Evolutionary conservation across 2,797 vertebrate species (phyloP).

Genomic region (Alauda arvensis): DNA sequence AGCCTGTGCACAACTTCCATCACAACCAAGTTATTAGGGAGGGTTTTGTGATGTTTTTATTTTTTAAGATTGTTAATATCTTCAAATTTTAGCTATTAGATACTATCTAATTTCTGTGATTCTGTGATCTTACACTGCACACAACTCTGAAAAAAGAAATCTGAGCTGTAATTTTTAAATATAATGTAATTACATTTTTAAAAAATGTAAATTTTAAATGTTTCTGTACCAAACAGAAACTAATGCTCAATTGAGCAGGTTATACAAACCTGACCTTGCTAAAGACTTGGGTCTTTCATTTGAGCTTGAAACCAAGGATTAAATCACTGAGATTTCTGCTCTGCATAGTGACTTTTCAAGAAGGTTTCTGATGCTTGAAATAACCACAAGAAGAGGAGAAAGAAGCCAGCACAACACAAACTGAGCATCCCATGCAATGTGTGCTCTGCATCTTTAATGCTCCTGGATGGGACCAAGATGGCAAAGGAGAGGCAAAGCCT

Average conservation of each 20-base stretch:
- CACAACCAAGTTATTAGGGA: not conserved
- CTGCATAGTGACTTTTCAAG: conserved; percentile 39
- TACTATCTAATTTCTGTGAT: too few relatives aligned
- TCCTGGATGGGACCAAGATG: conserved; percentile 59
- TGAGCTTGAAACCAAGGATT: conserved; percentile 48
- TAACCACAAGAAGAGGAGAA: conserved; percentile 67
- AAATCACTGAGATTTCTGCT: conserved; percentile 10
- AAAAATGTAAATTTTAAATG: not conserved
- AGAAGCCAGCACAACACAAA: conserved; percentile 42
- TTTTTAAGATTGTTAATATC: not conserved
- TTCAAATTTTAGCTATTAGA: not conserved
- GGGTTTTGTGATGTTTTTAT: accelerated
- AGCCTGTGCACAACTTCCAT: not conserved
- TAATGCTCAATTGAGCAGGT: conserved; percentile 13
- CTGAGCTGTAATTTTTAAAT: not conserved
- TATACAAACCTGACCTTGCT: conserved; percentile 25
- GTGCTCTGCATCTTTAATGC: conserved; percentile 53
- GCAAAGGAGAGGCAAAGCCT: conserved; percentile 55
- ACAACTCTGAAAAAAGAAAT: not conserved
- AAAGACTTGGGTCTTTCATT: not conserved
- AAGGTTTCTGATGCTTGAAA: conserved; percentile 61
- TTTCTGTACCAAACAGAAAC: conserved; percentile 13
- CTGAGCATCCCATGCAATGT: conserved; percentile 47
- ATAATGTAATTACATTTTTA: too few relatives aligned
- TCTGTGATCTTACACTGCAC: conserved; percentile 22